Percentiles rank a stretch among this genome's conserved stretches.
phyloP scores from a whole-genome alignment of 2,113 vertebrate genomes.

The Castor canadensis region DNA sequence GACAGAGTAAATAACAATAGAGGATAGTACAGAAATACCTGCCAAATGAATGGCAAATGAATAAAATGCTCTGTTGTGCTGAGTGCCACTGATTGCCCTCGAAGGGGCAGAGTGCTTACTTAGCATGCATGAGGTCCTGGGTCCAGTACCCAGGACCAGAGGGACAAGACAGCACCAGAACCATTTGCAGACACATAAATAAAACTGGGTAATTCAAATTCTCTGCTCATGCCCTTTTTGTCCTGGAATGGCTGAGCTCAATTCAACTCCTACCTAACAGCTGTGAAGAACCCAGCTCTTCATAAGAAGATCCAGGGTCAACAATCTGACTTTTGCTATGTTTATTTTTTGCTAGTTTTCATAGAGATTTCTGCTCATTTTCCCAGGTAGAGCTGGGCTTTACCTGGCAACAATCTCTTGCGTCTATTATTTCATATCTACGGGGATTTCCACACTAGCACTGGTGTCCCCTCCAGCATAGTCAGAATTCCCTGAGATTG shows the following conservation, averaged over 20 bases:
- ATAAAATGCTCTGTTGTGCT: background rate
- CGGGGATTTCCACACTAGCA: background rate
- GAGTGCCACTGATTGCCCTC: background rate
- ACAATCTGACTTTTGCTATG: no score
- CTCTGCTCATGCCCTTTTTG: background rate
- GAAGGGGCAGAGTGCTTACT: no score
- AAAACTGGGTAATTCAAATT: background rate
- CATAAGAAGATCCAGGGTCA: no score
- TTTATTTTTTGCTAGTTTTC: no score
- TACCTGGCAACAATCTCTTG: background rate
- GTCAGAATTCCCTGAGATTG: background rate
- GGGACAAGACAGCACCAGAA: accelerated
- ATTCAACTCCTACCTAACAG: no score
- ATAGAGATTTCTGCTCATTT: no score
- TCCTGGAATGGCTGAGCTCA: background rate
- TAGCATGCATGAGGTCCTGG: accelerated
- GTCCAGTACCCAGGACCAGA: background rate
- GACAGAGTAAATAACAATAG: background rate
- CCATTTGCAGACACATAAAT: background rate
- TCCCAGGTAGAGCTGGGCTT: background rate
- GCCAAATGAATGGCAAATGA: background rate
- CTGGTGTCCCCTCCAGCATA: background rate
- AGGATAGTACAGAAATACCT: background rate
- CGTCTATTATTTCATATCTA: background rate
- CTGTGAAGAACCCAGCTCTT: background rate